phyloP scores from a whole-genome alignment of 2,113 vertebrate genomes.

The Heliornis fulica region DNA sequence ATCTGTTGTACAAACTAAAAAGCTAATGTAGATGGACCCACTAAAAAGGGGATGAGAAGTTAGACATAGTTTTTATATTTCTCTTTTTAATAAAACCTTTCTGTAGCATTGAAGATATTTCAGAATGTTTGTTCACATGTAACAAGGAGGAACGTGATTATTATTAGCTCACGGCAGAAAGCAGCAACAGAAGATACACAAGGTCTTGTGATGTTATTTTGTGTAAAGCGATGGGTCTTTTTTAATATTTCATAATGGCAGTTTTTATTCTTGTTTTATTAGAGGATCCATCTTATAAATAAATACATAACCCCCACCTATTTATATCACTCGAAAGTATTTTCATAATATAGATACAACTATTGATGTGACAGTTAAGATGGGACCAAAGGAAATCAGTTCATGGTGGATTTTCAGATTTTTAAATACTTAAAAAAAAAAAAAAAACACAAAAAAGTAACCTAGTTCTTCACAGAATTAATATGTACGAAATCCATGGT shows the following conservation, averaged over 20 bases:
- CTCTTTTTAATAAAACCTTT: neutral
- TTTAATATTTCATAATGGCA: neutral
- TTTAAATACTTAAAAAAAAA: neutral
- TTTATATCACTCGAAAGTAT: neutral
- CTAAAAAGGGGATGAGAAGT: neutral
- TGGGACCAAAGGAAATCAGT: neutral
- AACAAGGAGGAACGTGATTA: neutral
- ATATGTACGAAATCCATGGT: neutral
- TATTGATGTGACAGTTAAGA: neutral
- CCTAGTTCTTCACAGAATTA: neutral
- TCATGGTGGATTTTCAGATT: neutral
- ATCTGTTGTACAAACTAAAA: neutral
- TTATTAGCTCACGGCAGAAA: neutral
- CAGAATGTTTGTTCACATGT: neutral
- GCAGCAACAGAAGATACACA: neutral
- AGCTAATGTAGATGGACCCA: neutral
- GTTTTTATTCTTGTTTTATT: neutral
- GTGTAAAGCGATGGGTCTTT: neutral
- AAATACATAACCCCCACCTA: neutral
- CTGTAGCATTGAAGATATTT: neutral
- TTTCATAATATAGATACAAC: neutral
- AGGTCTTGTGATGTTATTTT: neutral
- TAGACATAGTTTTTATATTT: neutral
- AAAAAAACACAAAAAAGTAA: no score
- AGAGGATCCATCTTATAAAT: neutral